Percentiles rank a stretch among this genome's conserved stretches.
These are phyloP conservation scores for Leucosticte australis DNA, from an alignment of 2,113 vertebrate species.

Conservation along the genomic window DNA sequence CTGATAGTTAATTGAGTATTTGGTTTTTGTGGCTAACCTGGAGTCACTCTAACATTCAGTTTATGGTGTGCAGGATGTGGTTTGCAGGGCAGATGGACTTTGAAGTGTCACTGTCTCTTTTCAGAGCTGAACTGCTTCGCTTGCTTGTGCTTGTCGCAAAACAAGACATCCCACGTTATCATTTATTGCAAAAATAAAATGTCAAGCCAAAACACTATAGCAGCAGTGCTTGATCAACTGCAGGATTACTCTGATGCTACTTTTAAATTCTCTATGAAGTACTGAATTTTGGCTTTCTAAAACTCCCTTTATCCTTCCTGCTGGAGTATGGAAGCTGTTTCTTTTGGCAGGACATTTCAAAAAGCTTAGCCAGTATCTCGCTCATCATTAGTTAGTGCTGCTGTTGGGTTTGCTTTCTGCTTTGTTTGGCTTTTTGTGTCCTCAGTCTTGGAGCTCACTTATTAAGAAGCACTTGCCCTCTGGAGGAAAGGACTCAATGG, in stretches of 20 bases:
- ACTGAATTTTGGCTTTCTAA: not conserved
- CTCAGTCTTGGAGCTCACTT: not conserved
- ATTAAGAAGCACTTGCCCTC: not conserved
- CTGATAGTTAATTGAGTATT: not conserved
- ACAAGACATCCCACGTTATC: not conserved
- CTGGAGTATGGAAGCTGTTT: not conserved
- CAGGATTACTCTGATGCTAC: not conserved
- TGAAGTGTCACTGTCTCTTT: not conserved
- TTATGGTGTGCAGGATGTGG: not conserved
- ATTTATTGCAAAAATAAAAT: not conserved
- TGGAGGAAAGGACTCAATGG: not conserved
- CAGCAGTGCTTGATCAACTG: not conserved
- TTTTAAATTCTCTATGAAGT: not conserved
- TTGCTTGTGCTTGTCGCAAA: not conserved
- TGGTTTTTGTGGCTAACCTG: not conserved
- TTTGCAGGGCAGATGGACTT: slow-evolving; percentile 20
- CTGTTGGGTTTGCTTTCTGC: not conserved
- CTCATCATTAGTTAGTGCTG: not conserved
- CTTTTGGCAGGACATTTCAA: slow-evolving; percentile 4
- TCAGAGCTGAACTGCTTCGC: not conserved
- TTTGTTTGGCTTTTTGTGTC: not conserved
- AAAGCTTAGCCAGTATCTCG: not conserved
- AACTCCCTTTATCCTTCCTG: not conserved
- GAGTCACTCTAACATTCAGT: not conserved
- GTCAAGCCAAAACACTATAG: not conserved